Base-by-base conservation (phyloP, 2,888 invertebrate genomes). In the Leucophenga maculata region DNA sequence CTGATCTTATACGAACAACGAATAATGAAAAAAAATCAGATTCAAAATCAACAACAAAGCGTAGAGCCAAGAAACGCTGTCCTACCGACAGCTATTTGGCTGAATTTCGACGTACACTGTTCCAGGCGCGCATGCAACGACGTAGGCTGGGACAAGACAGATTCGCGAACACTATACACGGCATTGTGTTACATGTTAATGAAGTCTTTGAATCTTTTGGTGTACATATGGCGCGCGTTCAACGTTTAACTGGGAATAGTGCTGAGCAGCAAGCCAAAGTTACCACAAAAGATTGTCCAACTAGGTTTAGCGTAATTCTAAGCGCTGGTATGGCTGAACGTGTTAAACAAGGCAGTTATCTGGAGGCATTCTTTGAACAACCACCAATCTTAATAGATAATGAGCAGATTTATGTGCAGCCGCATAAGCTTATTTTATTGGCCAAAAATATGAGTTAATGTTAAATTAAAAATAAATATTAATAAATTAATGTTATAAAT, bases 371-470 rank as follows among this genome's bases (percentile, higher is more conserved):
- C 39, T 70, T 76, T 22, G 76, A 74, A 1, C 57, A 69, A 0
- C n/a, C 68, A 0, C 50, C 74, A 3, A 9, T 76, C 13, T 48
- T 57, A 8, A 44, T 77, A 0, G 73, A 71, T 6, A 69, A 69
- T 22, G 69, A 77, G 13, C 26, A 59, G 0, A 72, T 77, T 3
- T 77, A 65, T 50, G 48, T 77, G 11, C 72, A 74, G 31, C 77
- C 77, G 39, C 72, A 76, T 70, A 76, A 70, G 48, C 50, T 77
- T 67, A 68, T 73, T 74, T 72, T 76, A 78, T 74, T 76, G 39
- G 8, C 39, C 3, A 39, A 39, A 39, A 11, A 39, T 11, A 68
- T 72, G 73, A 44, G 26, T 26, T 26, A 26, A 26, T 26, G 26
- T 26, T 3, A 4, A 3, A 55, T 14, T 65, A 32, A 32, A 71